Evolutionary conservation across 2,113 vertebrate genomes (phyloP).

Genomic region (Mormyrus iriodes): DNA sequence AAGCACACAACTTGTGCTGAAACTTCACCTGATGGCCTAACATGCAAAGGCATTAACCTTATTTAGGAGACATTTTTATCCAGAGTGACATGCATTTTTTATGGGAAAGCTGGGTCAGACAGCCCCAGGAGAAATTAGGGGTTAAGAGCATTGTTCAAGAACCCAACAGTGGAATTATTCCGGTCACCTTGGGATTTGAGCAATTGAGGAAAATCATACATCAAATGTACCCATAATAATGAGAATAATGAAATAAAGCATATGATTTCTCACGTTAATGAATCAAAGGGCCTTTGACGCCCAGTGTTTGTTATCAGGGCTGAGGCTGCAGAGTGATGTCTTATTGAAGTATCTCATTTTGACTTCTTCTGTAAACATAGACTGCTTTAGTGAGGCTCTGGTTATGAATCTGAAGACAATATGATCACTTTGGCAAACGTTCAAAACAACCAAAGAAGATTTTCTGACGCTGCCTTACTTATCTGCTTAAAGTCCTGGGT

Average conservation of each 20-base stretch:
- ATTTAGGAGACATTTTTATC: not conserved
- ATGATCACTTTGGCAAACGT: conserved; percentile 5
- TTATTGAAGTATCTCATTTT: not conserved
- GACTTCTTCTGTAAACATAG: not conserved
- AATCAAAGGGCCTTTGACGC: not conserved
- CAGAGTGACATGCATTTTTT: not conserved
- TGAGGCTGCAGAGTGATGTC: not conserved
- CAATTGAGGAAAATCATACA: not conserved
- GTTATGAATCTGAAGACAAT: not conserved
- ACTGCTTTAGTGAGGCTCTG: not conserved
- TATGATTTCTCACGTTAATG: not conserved
- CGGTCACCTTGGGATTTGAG: not conserved
- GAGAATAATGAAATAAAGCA: not conserved
- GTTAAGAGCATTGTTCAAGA: not conserved
- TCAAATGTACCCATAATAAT: not conserved
- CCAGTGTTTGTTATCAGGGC: not conserved
- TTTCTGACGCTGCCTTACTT: not conserved
- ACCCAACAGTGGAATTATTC: not conserved
- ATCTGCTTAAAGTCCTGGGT: not conserved
- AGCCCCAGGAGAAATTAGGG: not conserved
- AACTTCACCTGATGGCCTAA: not conserved
- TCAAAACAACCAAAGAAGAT: conserved; percentile 13
- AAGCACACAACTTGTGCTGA: not conserved
- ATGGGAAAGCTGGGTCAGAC: not conserved
- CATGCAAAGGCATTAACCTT: not conserved